These are phyloP conservation scores for Mixornis gularis DNA, from an alignment of 2,113 vertebrate species.

Conservation along the genomic window DNA sequence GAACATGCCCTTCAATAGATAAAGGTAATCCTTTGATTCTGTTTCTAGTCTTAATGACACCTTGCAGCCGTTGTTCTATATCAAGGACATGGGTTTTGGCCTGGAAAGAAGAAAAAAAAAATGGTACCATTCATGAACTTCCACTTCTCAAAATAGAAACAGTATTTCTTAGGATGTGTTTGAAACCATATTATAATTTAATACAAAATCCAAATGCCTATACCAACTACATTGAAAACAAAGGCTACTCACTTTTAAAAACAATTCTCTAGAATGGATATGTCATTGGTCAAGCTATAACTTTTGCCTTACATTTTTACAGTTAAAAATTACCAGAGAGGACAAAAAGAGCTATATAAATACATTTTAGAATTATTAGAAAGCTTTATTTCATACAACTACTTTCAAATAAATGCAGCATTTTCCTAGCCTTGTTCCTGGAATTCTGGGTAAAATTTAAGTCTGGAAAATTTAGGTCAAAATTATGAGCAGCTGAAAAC, in stretches of 20 bases:
- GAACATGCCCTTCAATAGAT: slow-evolving; percentile 96
- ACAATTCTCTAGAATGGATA: background rate
- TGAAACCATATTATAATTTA: background rate
- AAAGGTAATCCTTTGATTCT: slow-evolving; percentile 92
- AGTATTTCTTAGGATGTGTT: background rate
- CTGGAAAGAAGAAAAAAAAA: slow-evolving; percentile 58
- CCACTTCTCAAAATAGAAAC: background rate
- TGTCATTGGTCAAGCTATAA: background rate
- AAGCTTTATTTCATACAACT: background rate
- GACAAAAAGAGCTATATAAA: background rate
- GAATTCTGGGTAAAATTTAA: background rate
- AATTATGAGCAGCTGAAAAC: background rate
- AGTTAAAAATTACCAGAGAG: background rate
- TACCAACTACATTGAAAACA: background rate
- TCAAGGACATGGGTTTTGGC: slow-evolving; percentile 96
- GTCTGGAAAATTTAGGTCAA: background rate
- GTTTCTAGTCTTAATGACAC: slow-evolving; percentile 94
- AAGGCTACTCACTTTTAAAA: background rate
- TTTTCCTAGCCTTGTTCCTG: background rate
- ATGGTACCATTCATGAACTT: background rate
- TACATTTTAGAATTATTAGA: background rate
- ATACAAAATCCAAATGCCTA: background rate
- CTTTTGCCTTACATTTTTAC: background rate
- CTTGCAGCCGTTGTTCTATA: slow-evolving; percentile 93
- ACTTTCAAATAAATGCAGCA: background rate